Percentiles rank a stretch among this genome's conserved stretches.
phyloP scores from a whole-genome alignment of 2,113 vertebrate genomes.

The Cardinalis cardinalis region DNA sequence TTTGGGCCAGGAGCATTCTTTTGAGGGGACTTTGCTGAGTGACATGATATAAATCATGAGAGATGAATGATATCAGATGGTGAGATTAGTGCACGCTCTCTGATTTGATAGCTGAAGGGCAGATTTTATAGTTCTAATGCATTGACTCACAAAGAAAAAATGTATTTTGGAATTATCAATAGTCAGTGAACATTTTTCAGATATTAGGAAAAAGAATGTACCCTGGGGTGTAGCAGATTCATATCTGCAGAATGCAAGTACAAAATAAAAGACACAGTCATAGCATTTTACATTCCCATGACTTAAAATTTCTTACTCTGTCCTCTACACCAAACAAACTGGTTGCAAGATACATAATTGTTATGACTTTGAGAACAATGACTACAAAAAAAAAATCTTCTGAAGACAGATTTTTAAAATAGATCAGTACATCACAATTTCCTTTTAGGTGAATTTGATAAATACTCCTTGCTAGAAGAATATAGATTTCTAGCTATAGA shows the following conservation, averaged over 20 bases:
- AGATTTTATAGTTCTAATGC: background rate
- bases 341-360: background rate
- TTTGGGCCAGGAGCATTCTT: background rate
- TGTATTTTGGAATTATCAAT: background rate
- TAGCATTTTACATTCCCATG: background rate
- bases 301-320: background rate
- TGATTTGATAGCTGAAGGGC: background rate
- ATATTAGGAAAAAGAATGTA: background rate
- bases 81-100: background rate
- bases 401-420: background rate
- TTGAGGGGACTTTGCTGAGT: background rate
- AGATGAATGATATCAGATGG: background rate
- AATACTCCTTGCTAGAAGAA: background rate
- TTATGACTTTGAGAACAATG: background rate
- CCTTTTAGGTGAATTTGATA: background rate
- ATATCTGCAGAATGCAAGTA: background rate
- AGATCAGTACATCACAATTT: background rate
- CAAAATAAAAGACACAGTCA: background rate
- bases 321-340: background rate
- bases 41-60: background rate
- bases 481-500: background rate
- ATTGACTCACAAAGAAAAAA: background rate
- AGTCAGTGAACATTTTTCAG: background rate
- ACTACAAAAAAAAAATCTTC: background rate
- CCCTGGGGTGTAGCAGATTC: rapidly evolving